These are phyloP conservation scores for Sphinx pinastri DNA, from an alignment of 2,888 invertebrate genomes.

Conservation along the genomic window DNA sequence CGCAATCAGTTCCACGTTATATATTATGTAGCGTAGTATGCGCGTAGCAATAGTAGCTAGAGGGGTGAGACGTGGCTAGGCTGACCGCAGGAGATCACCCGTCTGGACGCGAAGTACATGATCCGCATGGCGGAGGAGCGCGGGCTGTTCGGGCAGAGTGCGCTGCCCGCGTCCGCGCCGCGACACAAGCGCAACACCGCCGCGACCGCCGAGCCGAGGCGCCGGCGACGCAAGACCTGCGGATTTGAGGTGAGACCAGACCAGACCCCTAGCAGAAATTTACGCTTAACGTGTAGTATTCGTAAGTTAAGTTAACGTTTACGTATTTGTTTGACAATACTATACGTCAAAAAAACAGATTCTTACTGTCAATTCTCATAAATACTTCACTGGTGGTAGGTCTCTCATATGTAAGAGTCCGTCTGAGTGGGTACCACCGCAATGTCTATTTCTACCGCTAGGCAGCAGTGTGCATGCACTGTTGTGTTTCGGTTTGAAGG, in stretches of 20 bases:
- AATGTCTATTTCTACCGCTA: too few relatives aligned
- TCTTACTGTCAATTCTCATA: too few relatives aligned
- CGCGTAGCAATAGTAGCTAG: slow-evolving; percentile 28
- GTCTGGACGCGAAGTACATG: slow-evolving; percentile 92
- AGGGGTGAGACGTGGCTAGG: slow-evolving; percentile 51
- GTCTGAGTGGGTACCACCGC: too few relatives aligned
- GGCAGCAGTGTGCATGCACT: too few relatives aligned
- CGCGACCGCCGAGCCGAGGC: slow-evolving; percentile 59
- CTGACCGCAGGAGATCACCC: slow-evolving; percentile 86
- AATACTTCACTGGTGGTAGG: too few relatives aligned
- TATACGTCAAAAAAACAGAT: too few relatives aligned
- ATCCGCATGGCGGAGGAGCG: slow-evolving; percentile 92
- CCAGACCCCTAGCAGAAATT: too few relatives aligned
- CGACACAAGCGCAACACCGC: slow-evolving; percentile 57
- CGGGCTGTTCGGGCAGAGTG: slow-evolving; percentile 87
- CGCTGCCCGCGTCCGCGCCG: slow-evolving; percentile 67
- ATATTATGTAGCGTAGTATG: slow-evolving; percentile 31
- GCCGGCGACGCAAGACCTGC: slow-evolving; percentile 58
- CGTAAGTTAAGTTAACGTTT: too few relatives aligned
- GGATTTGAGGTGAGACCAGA: slow-evolving; percentile 61
- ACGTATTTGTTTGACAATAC: too few relatives aligned
- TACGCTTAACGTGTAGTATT: too few relatives aligned
- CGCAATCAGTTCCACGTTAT: background rate
- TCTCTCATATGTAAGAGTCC: too few relatives aligned
- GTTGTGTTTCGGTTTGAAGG: too few relatives aligned